Evolutionary conservation across 2,888 invertebrate species (phyloP).

Genomic region (Plagodis dolabraria): DNA sequence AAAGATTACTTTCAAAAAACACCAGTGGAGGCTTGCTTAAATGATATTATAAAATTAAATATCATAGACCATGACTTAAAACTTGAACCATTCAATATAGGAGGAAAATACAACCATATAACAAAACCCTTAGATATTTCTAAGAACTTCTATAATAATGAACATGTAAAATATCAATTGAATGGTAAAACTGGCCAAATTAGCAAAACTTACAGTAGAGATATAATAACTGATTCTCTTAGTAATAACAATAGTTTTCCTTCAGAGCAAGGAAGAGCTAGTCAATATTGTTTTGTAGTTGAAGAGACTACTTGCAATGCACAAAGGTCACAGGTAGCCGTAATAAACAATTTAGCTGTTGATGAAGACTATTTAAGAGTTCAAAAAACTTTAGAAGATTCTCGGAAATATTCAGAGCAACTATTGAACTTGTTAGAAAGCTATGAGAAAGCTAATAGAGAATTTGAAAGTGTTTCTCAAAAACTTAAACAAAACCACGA

Average conservation of each 20-base stretch:
- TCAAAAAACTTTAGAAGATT: constrained; percentile 48
- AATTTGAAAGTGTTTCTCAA: constrained; percentile 53
- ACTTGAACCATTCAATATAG: neutral
- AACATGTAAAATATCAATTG: neutral
- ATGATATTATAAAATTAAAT: constrained; percentile 32
- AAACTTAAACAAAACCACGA: constrained; percentile 26
- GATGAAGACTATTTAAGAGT: constrained; percentile 45
- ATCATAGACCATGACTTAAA: constrained; percentile 14
- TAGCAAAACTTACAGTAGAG: neutral
- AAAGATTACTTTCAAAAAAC: constrained; percentile 34
- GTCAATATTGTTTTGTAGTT: constrained; percentile 1
- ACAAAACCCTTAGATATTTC: neutral
- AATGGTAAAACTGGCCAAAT: neutral
- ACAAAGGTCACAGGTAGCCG: neutral
- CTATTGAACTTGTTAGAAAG: constrained; percentile 50
- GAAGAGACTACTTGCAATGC: neutral
- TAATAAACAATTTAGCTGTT: constrained; percentile 12
- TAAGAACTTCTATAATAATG: neutral
- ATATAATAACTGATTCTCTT: constrained; percentile 6
- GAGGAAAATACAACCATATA: neutral
- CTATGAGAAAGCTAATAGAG: constrained; percentile 60
- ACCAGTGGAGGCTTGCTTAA: constrained; percentile 29
- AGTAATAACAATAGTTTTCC: neutral
- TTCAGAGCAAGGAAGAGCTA: neutral
- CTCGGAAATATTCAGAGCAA: constrained; percentile 51